Conservation (phyloP, 2,888 invertebrate genomes). For the Julus scanicus region DNA sequence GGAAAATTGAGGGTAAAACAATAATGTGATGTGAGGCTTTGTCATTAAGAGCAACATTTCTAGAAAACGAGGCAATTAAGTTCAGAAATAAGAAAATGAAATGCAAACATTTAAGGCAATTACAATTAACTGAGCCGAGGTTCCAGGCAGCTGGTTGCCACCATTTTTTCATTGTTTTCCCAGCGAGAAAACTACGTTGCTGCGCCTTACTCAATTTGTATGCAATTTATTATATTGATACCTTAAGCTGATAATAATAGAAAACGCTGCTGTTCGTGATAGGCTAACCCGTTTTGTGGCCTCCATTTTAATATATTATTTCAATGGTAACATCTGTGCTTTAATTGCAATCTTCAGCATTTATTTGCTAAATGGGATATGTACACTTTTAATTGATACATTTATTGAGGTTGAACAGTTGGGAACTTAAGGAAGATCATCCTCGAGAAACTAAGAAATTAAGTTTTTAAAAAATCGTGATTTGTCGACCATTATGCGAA, state of each 20-base stretch:
- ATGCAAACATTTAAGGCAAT: conserved; percentile 19
- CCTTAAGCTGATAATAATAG: conserved; percentile 11
- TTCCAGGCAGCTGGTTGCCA: not conserved
- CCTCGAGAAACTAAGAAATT: not conserved
- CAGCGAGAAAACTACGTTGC: not conserved
- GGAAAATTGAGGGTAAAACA: conserved; percentile 8
- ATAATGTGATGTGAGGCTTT: conserved; percentile 19
- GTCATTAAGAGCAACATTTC: conserved; percentile 11
- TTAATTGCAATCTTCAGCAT: not conserved
- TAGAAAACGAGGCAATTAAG: conserved; percentile 19
- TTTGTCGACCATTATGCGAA: not conserved
- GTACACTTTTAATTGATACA: not conserved
- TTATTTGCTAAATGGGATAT: conserved; percentile 19
- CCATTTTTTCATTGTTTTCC: not conserved
- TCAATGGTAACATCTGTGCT: conserved; percentile 1
- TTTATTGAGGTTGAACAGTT: not conserved
- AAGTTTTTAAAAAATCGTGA: not conserved
- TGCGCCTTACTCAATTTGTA: not conserved
- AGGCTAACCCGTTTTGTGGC: not conserved
- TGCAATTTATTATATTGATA: conserved; percentile 19
- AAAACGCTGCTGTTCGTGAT: not conserved
- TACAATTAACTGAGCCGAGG: conserved; percentile 19
- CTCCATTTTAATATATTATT: conserved; percentile 19
- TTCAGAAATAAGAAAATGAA: conserved; percentile 19
- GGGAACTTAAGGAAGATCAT: not conserved